Conservation (phyloP, 2,888 invertebrate genomes). For the Scaptodrosophila latifasciaeformis region DNA sequence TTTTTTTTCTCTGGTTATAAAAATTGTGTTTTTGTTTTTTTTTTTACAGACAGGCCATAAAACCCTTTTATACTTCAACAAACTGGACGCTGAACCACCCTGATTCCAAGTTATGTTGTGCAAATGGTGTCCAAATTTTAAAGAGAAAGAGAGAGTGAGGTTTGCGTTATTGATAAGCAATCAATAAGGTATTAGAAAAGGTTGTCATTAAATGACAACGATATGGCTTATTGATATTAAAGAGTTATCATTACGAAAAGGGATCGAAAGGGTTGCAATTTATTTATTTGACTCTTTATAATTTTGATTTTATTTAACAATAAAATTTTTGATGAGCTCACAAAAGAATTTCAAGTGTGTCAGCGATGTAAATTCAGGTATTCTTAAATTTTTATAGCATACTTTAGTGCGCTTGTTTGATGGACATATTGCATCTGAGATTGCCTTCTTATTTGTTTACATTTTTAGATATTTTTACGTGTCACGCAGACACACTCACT, state of each 20-base stretch:
- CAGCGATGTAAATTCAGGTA: too few relatives aligned
- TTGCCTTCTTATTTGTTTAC: conserved; percentile 65
- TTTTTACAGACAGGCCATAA: conserved; percentile 61
- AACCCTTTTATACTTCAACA: conserved; percentile 69
- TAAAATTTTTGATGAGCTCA: too few relatives aligned
- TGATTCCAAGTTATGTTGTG: conserved; percentile 65
- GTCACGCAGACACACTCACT: not conserved
- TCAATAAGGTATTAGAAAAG: conserved; percentile 63
- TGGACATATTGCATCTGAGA: conserved; percentile 53
- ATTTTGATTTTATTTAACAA: too few relatives aligned
- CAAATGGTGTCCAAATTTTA: conserved; percentile 29
- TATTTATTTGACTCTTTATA: too few relatives aligned
- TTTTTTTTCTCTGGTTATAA: conserved; percentile 17
- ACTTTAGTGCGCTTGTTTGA: conserved; percentile 57
- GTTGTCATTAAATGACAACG: conserved; percentile 53
- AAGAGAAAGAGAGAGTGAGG: too few relatives aligned
- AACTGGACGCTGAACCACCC: conserved; percentile 18
- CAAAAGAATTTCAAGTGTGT: conserved; percentile 1
- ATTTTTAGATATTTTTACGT: conserved; percentile 49
- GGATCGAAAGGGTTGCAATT: conserved; percentile 19
- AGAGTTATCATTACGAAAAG: too few relatives aligned
- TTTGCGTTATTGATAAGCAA: conserved; percentile 52
- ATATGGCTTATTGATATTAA: conserved; percentile 53
- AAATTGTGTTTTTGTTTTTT: conserved; percentile 21
- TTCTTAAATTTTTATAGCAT: conserved; percentile 61